These are phyloP conservation scores for Brassicogethes aeneus DNA, from an alignment of 2,888 invertebrate genomes.

Conservation along the genomic window DNA sequence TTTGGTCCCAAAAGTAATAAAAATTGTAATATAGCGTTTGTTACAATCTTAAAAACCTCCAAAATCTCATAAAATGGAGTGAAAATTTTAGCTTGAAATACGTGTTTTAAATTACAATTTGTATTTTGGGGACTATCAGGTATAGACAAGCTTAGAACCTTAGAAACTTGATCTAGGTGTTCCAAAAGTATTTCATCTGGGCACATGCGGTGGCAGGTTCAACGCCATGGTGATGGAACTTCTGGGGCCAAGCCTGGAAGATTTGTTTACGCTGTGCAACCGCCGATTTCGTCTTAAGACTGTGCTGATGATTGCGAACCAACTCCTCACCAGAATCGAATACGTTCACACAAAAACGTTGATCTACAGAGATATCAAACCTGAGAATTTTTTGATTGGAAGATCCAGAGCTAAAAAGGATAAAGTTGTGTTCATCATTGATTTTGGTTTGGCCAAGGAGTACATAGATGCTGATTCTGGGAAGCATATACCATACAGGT, in stretches of 20 bases:
- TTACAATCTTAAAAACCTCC: neutral
- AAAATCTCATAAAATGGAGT: too few species aligned
- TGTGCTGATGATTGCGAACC: constrained; percentile 63
- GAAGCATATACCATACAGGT: constrained; percentile 96
- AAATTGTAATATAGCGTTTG: neutral
- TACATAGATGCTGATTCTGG: constrained; percentile 99
- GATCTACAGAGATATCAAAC: constrained; percentile 99
- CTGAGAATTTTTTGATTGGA: constrained; percentile 99
- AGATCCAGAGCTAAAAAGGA: constrained; percentile 95
- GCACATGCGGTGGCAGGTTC: constrained; percentile 61
- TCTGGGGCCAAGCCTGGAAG: constrained; percentile 63
- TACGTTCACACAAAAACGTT: constrained; percentile 98
- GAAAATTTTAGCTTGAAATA: too few species aligned
- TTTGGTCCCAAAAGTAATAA: neutral
- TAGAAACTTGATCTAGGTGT: constrained; percentile 47
- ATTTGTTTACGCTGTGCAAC: constrained; percentile 63
- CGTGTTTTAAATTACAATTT: too few species aligned
- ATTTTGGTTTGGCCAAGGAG: constrained; percentile 99
- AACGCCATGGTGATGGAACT: constrained; percentile 69
- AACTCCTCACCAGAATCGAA: constrained; percentile 89
- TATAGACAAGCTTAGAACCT: too few species aligned
- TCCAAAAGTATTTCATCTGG: constrained; percentile 66
- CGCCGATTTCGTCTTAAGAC: constrained; percentile 63
- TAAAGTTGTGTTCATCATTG: constrained; percentile 99
- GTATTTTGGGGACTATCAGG: too few species aligned